Evolutionary conservation across 2,113 vertebrate genomes (phyloP).

Genomic region (Zosterops lateralis): DNA sequence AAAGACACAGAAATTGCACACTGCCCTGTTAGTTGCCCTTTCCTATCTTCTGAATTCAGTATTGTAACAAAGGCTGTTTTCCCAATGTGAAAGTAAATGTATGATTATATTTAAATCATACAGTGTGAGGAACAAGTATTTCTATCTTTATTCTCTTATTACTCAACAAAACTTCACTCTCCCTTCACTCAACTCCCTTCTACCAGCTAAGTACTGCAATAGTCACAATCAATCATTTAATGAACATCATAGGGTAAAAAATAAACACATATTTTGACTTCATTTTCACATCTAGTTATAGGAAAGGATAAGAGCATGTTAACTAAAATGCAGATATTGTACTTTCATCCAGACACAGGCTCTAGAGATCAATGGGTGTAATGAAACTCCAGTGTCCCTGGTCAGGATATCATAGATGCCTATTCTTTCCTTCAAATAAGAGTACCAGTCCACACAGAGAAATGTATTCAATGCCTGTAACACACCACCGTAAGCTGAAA

Average conservation of each 20-base stretch:
- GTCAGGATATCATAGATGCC: background rate
- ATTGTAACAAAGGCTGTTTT: background rate
- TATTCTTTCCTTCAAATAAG: background rate
- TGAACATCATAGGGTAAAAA: background rate
- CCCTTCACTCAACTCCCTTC: background rate
- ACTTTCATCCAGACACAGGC: background rate
- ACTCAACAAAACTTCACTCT: background rate
- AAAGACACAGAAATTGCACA: slow-evolving; percentile 16
- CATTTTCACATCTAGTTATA: background rate
- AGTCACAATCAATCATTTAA: background rate
- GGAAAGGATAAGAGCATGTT: background rate
- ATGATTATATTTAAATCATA: background rate
- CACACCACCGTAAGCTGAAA: background rate
- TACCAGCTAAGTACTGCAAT: background rate
- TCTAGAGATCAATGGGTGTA: background rate
- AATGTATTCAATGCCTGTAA: background rate
- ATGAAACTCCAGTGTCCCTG: background rate
- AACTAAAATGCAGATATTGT: background rate
- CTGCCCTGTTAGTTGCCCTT: background rate
- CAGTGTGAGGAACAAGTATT: background rate
- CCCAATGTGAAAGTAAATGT: background rate
- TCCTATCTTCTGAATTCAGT: slow-evolving; percentile 15
- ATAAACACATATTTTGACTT: background rate
- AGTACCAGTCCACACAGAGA: background rate
- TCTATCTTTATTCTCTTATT: background rate